Evolutionary conservation across 2,113 vertebrate genomes (phyloP), one percentile per base, ranked within the genome.

Genomic region (Macquaria ambigua): DNA sequence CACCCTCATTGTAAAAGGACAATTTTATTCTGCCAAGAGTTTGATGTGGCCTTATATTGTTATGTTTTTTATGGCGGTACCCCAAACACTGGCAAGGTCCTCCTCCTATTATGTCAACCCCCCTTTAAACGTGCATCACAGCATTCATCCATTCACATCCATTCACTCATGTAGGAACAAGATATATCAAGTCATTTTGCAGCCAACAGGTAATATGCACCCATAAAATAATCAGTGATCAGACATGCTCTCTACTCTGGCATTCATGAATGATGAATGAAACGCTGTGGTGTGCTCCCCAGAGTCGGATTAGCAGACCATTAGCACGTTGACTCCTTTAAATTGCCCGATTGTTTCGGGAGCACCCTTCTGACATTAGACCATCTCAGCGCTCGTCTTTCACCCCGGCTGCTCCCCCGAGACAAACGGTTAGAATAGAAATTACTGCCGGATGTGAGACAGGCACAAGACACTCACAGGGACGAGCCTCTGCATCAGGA

Each of bases 281-380:
- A 90, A 81, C 11, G 1, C 73, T 52, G 67, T 5, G 31, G 9
- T 50, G 16, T 18, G 68, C 74, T 81, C 86, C 64, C 79, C 62
- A 46, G 83, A 76, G 85, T 23, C 0, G 2, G 74, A 91, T 91
- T 86, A 83, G 81, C 28, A 50, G 72, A 53, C 77, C 86, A 88
- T 91, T 93, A 93, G 84, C 79, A 86, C 41, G 12, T 62, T 71
- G 46, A 83, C 80, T 81, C 48, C 56, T 87, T 87, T 59, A 85
- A 84, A 93, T 82, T 81, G 81, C 76, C 52, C 1, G 1, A 74
- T 74, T 8, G 14, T 85, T 59, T 83, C 23, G 21, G 66, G 63
- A 74, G 48, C 79, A 48, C 72, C 62, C 67, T 3, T 2, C 21
- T 64, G 79, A 68, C 50, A 23, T 85, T 25, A 53, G 73, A 86